phyloP scores from a whole-genome alignment of 2,888 invertebrate species.

The Lycocerus yunnanus region DNA sequence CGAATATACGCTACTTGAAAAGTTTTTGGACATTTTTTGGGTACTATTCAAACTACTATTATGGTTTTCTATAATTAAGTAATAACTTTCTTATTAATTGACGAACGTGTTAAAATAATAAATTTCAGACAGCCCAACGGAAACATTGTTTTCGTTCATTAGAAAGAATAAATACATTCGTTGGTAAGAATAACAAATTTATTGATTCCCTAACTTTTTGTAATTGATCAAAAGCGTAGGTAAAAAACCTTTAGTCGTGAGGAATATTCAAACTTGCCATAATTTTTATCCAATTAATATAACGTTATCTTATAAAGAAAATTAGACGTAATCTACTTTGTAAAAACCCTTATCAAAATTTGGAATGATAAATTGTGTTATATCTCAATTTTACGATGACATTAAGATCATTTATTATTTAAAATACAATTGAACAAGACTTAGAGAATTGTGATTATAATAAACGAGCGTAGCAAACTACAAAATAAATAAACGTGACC shows the following conservation, averaged over 20 bases:
- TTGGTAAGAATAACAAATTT: neutral
- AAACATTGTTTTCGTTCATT: neutral
- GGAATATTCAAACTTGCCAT: neutral
- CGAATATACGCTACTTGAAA: neutral
- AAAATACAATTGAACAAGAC: slow-evolving; percentile 20
- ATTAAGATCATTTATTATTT: slow-evolving; percentile 33
- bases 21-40: neutral
- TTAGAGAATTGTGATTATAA: slow-evolving; percentile 21
- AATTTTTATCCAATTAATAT: slow-evolving; percentile 8
- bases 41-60: neutral
- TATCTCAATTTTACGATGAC: slow-evolving; percentile 35
- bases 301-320: slow-evolving; percentile 13
- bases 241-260: neutral
- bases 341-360: slow-evolving; percentile 10
- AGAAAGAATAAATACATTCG: neutral
- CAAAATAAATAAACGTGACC: slow-evolving; percentile 16
- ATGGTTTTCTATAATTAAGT: neutral
- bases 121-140: no score
- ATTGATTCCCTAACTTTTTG: neutral
- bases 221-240: neutral
- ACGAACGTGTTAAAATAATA: no score
- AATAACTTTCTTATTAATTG: no score
- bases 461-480: slow-evolving; percentile 13
- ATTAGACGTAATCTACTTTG: slow-evolving; percentile 20
- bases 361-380: slow-evolving; percentile 33